Base-by-base conservation (phyloP, 2,888 invertebrate species). In the Ariolimax columbianus region DNA sequence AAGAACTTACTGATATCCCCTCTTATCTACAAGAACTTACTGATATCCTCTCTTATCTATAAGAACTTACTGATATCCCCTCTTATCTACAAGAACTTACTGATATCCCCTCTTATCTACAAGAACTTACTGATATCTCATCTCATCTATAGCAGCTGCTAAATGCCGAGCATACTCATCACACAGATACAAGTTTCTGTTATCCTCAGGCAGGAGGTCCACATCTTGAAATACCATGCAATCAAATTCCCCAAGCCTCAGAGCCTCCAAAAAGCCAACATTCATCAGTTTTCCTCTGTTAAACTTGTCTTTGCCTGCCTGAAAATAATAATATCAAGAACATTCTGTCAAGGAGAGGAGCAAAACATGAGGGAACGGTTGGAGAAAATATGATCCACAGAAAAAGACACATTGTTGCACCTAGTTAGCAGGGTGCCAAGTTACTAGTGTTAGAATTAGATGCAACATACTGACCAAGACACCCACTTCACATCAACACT, bases 151-250 rank as follows among this genome's bases (percentile, higher is more conserved):
- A 86, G 92, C 92, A 6, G 94, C 93, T 9, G 95, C 93, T 43
- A 95, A 88, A 89, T 95, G 95, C 2, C 94, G 89, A 17, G 94
- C 94, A 55, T 92, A 90, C 23, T 92, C 89, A 77, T 93, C 94
- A 89, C 94, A 95, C 84, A 93, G 89, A 88, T 95, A 95, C 4
- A 94, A 90, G 87, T 94, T 94, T 81, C 93, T 90, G 87, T 94
- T 94, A 86, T 94, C 92, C 88, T 95, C 93, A 0, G 95, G 95
- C 73, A 95, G 92, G 89, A 95, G 92, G 88, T 95, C 95, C 23
- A 94, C 95, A 86, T 93, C 93, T 86, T 93, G 93, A 88, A 93
- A 93, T 19, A 93, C 89, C 86, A 93, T 91, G 86, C 93, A 93
- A 84, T 92, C 91, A 87, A 90, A 93, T 4, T 89, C 85, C 43